phyloP scores from a whole-genome alignment of 1,140 invertebrate genomes.

The Phenacoccus solenopsis region DNA sequence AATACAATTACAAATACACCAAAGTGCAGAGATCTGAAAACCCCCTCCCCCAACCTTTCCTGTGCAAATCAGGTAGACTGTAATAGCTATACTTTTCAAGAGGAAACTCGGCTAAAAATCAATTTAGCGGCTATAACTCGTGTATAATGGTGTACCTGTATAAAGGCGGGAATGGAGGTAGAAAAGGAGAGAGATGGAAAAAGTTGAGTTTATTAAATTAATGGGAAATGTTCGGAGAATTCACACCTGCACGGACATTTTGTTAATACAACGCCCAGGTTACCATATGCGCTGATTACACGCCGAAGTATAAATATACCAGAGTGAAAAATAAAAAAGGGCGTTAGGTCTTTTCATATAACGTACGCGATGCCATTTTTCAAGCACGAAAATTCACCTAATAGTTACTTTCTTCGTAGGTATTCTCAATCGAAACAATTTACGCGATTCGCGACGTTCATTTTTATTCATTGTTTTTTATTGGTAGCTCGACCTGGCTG shows the following conservation, averaged over 20 bases:
- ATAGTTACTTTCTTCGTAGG: neutral
- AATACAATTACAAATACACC: too few species aligned
- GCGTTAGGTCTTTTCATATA: neutral
- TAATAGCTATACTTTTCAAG: too few species aligned
- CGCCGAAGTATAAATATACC: neutral
- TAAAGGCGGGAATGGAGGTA: neutral
- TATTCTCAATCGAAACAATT: neutral
- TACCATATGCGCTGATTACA: slow-evolving; percentile 4
- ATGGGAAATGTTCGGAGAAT: slow-evolving; percentile 13
- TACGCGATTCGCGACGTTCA: neutral
- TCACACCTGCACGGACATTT: slow-evolving; percentile 14
- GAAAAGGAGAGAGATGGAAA: neutral
- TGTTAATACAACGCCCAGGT: slow-evolving; percentile 8
- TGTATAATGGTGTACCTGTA: too few species aligned
- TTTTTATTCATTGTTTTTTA: neutral
- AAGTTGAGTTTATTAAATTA: slow-evolving; percentile 12
- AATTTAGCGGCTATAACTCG: too few species aligned
- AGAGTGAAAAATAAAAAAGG: neutral
- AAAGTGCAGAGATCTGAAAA: too few species aligned
- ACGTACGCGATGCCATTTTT: neutral
- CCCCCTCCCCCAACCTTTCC: too few species aligned
- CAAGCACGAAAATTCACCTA: neutral
- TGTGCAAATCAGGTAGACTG: too few species aligned
- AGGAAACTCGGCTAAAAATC: too few species aligned
- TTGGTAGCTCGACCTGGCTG: neutral